These are phyloP conservation scores for Carlito syrichta DNA, from an alignment of 2,113 vertebrate genomes.

Conservation along the genomic window DNA sequence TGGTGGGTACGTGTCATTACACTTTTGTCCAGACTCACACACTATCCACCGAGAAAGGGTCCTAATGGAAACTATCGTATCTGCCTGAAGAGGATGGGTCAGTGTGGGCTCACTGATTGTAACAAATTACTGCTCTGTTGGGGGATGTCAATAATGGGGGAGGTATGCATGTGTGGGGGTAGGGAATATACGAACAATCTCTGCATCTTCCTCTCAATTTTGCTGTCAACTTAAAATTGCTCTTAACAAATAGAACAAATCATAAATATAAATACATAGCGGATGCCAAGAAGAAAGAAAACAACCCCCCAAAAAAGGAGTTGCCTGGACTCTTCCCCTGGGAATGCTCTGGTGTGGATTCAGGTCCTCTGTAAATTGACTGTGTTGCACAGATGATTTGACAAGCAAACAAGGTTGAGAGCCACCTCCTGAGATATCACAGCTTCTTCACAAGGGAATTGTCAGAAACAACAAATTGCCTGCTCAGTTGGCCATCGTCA, in stretches of 20 bases:
- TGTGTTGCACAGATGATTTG: fast-evolving
- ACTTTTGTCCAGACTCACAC: no score
- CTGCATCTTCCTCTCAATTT: background rate
- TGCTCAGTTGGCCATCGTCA: fast-evolving
- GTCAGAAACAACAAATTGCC: fast-evolving
- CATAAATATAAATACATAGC: background rate
- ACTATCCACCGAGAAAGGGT: background rate
- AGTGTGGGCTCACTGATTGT: no score
- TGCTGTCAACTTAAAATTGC: background rate
- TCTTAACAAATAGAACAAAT: background rate
- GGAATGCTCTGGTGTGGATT: fast-evolving
- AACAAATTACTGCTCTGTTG: no score
- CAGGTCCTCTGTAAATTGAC: no score
- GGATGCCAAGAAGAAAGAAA: background rate
- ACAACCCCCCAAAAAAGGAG: background rate
- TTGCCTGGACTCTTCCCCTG: fast-evolving
- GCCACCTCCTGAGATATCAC: fast-evolving
- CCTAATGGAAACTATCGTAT: no score
- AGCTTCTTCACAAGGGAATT: fast-evolving
- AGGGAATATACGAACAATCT: fast-evolving
- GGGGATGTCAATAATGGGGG: background rate
- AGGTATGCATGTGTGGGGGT: no score
- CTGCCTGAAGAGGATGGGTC: fast-evolving
- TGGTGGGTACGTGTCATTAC: background rate
- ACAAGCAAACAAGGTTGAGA: no score